These are phyloP conservation scores for Fistularia commersonii DNA, from an alignment of 2,797 vertebrate genomes.

Conservation along the genomic window DNA sequence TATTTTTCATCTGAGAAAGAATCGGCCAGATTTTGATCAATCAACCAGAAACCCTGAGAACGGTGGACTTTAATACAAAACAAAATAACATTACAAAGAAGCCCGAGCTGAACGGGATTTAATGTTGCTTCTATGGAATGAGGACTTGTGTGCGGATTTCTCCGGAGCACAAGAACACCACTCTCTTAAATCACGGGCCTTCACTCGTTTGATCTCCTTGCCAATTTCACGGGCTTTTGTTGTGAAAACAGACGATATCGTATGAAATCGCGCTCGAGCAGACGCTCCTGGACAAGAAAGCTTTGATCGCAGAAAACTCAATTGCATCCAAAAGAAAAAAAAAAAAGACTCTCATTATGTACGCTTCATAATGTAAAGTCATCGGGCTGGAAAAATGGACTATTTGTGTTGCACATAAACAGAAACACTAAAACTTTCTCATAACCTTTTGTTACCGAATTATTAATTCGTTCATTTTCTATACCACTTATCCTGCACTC, in stretches of 20 bases:
- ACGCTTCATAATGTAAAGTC: no score
- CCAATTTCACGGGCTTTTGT: slow-evolving; percentile 67
- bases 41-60: no score
- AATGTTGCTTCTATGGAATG: slow-evolving; percentile 59
- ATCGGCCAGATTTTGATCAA: slow-evolving; percentile 33
- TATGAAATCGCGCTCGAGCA: slow-evolving; percentile 47
- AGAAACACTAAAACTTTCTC: no score
- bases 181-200: slow-evolving; percentile 47
- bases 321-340: slow-evolving; percentile 14
- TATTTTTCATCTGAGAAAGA: no score
- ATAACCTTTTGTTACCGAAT: no score
- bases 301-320: slow-evolving; percentile 31
- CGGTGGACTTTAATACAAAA: not conserved
- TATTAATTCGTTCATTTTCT: no score
- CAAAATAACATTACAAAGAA: not conserved
- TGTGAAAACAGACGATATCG: slow-evolving; percentile 50
- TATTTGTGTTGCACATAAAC: no score
- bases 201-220: slow-evolving; percentile 57
- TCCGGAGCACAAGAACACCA: slow-evolving; percentile 43
- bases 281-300: slow-evolving; percentile 38
- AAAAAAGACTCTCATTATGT: not conserved
- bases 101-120: slow-evolving; percentile 52
- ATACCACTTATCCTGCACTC: no score
- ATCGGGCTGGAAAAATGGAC: no score
- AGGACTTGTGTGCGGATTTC: slow-evolving; percentile 53